These are phyloP conservation scores for Leptura quadrifasciata DNA, from an alignment of 2,888 invertebrate genomes.

Conservation along the genomic window DNA sequence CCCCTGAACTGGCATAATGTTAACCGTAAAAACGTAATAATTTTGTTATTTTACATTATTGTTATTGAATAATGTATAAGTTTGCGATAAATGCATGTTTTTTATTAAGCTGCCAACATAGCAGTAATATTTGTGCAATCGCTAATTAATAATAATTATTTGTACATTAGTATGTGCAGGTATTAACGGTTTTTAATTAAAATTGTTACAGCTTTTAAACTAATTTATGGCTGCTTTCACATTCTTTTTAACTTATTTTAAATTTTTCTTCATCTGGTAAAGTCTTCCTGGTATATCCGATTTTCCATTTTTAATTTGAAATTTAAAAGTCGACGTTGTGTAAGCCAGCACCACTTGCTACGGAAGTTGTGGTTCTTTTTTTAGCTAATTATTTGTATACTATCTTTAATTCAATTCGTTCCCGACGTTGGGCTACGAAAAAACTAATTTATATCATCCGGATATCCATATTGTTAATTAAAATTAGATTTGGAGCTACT, in stretches of 20 bases:
- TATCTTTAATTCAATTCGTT: background rate
- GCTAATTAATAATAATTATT: background rate
- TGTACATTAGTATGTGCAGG: background rate
- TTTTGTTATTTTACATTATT: background rate
- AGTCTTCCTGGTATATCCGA: background rate
- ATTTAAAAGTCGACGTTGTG: too few species aligned
- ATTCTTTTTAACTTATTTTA: background rate
- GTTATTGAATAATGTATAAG: background rate
- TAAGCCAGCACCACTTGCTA: background rate
- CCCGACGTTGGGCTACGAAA: background rate
- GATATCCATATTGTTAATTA: background rate
- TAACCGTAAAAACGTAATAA: too few species aligned
- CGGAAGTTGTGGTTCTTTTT: background rate
- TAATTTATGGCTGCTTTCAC: background rate
- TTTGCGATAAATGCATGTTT: background rate
- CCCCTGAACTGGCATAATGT: too few species aligned
- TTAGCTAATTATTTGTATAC: background rate
- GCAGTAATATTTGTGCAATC: background rate
- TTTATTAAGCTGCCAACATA: background rate
- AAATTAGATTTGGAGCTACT: background rate
- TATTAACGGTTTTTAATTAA: background rate
- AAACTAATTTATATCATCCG: background rate
- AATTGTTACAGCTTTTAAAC: background rate
- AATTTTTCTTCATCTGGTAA: background rate
- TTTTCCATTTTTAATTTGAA: background rate